A percentile compares a stretch with the other conserved stretches of the same genome.
phyloP scores from a whole-genome alignment of 2,888 invertebrate genomes.

The Helobdella robusta region DNA sequence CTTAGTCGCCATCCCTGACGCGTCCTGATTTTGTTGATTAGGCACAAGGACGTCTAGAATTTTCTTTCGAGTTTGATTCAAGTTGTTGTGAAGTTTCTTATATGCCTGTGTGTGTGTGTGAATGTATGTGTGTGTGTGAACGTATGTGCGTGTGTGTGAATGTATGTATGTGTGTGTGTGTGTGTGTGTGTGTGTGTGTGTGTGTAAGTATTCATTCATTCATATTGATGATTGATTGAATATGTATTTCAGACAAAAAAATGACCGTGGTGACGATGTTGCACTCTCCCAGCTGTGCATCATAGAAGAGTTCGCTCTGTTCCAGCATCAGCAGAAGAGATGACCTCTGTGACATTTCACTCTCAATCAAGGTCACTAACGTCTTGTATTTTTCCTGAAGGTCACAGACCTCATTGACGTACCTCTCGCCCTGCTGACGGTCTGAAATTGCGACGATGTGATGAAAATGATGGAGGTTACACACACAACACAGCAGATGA shows the following conservation, averaged over 20 bases:
- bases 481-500: too few species aligned
- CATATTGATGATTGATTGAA: not conserved
- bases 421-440: constrained; percentile 73
- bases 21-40: too few species aligned
- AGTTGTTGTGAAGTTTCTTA: too few species aligned
- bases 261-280: constrained; percentile 83
- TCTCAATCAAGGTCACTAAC: constrained; percentile 64
- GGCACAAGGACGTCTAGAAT: too few species aligned
- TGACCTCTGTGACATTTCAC: constrained; percentile 71
- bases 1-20: too few species aligned
- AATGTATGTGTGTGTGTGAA: not conserved
- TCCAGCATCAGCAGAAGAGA: constrained; percentile 64
- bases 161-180: constrained; percentile 4
- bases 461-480: not conserved
- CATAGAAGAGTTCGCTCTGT: constrained; percentile 73
- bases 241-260: not conserved
- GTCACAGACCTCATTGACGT: constrained; percentile 74
- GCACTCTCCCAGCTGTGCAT: constrained; percentile 81
- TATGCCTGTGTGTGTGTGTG: too few species aligned
- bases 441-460: constrained; percentile 54
- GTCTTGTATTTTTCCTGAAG: constrained; percentile 69
- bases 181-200: constrained; percentile 5
- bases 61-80: too few species aligned
- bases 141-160: constrained; percentile 1
- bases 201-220: not conserved